Conservation (phyloP, 1,140 invertebrate genomes). For the Leptopilina clavipes region DNA sequence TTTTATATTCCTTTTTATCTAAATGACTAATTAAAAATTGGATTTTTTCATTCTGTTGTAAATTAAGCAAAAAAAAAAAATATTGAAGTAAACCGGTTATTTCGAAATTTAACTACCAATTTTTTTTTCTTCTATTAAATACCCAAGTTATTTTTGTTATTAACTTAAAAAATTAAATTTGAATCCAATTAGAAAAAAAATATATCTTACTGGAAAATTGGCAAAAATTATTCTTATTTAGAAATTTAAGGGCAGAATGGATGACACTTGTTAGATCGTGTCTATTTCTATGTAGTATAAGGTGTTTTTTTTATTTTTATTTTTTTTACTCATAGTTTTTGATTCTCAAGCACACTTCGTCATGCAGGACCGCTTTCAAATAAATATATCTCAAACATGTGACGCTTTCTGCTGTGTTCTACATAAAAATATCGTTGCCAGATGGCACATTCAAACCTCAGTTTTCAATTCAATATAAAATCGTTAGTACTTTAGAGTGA, state of each 20-base stretch:
- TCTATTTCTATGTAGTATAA: constrained; percentile 9
- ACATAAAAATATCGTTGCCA: constrained; percentile 51
- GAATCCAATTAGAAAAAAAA: too few relatives aligned
- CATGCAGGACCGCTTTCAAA: constrained; percentile 53
- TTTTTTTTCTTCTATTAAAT: too few relatives aligned
- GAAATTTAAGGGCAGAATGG: constrained; percentile 29
- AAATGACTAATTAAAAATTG: too few relatives aligned
- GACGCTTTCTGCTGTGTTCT: constrained; percentile 54
- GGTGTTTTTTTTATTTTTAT: constrained; percentile 46
- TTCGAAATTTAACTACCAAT: too few relatives aligned
- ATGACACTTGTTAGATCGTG: background rate
- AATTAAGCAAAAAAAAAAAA: too few relatives aligned
- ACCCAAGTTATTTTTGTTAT: too few relatives aligned
- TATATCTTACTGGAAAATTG: too few relatives aligned
- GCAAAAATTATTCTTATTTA: background rate
- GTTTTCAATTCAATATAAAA: constrained; percentile 47
- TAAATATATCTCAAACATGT: constrained; percentile 53
- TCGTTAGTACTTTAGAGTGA: constrained; percentile 43
- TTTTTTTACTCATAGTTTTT: constrained; percentile 53
- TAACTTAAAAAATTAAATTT: too few relatives aligned
- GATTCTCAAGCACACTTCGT: constrained; percentile 56
- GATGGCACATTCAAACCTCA: constrained; percentile 52
- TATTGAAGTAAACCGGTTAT: too few relatives aligned
- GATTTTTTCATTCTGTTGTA: too few relatives aligned
- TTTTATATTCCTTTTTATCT: too few relatives aligned